Conservation (phyloP, 2,113 vertebrate species). For the Epinephelus lanceolatus region DNA sequence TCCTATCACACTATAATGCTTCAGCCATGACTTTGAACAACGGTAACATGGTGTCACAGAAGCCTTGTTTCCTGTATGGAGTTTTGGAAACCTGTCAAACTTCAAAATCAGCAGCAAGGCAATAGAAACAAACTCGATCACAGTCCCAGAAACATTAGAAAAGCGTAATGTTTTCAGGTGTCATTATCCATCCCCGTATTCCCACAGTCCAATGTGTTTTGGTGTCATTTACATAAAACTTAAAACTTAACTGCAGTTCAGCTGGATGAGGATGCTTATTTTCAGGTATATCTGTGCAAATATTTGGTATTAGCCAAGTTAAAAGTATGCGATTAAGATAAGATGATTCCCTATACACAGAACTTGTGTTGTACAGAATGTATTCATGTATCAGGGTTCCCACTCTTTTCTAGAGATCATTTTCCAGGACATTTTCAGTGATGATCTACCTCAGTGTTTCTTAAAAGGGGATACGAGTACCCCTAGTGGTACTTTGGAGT, state of each 20-base stretch:
- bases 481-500: too few species aligned
- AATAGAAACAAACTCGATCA: background rate
- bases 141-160: background rate
- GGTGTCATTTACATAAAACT: background rate
- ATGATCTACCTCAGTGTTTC: too few species aligned
- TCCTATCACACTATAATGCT: background rate
- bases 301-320: background rate
- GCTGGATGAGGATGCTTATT: background rate
- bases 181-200: background rate
- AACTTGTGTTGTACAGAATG: background rate
- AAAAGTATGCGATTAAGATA: too few species aligned
- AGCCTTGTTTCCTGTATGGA: background rate
- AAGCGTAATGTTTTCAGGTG: background rate
- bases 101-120: background rate
- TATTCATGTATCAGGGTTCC: background rate
- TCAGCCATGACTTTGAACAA: background rate
- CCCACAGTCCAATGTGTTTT: background rate
- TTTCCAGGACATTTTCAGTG: too few species aligned
- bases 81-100: background rate
- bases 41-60: conserved; percentile 1
- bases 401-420: too few species aligned
- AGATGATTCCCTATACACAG: background rate
- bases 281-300: conserved; percentile 6
- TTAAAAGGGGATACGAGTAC: too few species aligned
- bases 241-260: background rate